These are phyloP conservation scores for Ditylenchus dipsaci DNA, from an alignment of 1,140 invertebrate species.

Conservation along the genomic window DNA sequence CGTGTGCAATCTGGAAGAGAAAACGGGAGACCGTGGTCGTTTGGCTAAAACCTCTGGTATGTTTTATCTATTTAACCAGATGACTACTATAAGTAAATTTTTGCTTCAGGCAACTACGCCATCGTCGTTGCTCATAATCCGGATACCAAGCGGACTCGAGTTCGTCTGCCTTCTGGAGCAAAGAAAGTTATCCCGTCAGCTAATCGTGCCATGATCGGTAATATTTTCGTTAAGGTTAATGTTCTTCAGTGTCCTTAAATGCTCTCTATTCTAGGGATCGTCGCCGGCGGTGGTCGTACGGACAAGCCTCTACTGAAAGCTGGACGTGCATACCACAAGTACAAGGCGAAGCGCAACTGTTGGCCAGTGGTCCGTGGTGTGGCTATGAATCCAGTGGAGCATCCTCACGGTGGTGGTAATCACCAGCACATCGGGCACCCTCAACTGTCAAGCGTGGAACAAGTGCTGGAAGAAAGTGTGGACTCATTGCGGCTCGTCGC, in stretches of 20 bases:
- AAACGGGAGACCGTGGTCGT: no score
- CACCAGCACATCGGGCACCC: conserved; percentile 99
- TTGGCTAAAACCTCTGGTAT: conserved; percentile 86
- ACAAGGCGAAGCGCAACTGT: conserved; percentile 98
- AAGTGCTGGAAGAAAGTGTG: conserved; percentile 96
- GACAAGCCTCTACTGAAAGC: conserved; percentile 99
- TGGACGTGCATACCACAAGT: conserved; percentile 97
- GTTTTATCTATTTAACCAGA: no score
- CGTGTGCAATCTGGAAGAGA: no score
- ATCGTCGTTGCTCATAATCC: conserved; percentile 97
- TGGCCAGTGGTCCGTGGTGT: conserved; percentile 81
- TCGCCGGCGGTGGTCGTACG: conserved; percentile 97
- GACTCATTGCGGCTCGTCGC: conserved; percentile 98
- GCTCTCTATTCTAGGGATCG: conserved; percentile 69
- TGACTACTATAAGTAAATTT: background rate
- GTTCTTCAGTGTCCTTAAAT: conserved; percentile 59
- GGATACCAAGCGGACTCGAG: conserved; percentile 84
- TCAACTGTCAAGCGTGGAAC: conserved; percentile 97
- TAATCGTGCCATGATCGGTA: conserved; percentile 99
- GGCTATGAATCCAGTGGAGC: conserved; percentile 71
- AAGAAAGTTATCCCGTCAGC: conserved; percentile 96
- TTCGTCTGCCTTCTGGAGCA: conserved; percentile 96
- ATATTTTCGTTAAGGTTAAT: no score
- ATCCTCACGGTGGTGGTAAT: conserved; percentile 99
- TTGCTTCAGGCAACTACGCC: conserved; percentile 74